phyloP scores from a whole-genome alignment of 2,113 vertebrate genomes.

The Ciconia maguari region DNA sequence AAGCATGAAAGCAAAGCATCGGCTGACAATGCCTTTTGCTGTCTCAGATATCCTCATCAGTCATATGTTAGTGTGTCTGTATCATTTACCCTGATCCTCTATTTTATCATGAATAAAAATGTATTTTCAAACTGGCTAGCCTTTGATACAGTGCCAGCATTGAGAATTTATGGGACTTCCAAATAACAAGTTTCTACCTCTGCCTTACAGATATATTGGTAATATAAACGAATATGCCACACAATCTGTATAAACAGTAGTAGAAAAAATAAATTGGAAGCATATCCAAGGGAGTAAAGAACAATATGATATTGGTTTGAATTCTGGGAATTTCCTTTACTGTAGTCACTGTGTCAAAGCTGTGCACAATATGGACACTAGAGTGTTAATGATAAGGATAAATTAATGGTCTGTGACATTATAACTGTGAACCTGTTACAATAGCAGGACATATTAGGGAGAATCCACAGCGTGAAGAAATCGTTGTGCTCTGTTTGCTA shows the following conservation, averaged over 20 bases:
- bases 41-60: conserved; percentile 33
- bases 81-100: not conserved
- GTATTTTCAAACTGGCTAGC: not conserved
- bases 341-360: not conserved
- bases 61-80: not conserved
- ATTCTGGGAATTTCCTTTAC: not conserved
- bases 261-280: not conserved
- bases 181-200: not conserved
- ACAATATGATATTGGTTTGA: not conserved
- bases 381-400: not conserved
- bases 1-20: conserved; percentile 30
- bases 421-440: not conserved
- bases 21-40: conserved; percentile 31
- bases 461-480: not conserved
- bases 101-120: conserved; percentile 26
- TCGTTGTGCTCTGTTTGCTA: not conserved
- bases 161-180: not conserved
- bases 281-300: not conserved
- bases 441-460: not conserved
- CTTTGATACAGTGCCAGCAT: not conserved
- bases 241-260: not conserved
- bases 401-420: not conserved
- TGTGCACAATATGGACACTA: not conserved
- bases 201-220: not conserved
- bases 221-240: not conserved